These are phyloP conservation scores for Sarcophaga bullata DNA, from an alignment of 1,140 invertebrate genomes.

Conservation along the genomic window DNA sequence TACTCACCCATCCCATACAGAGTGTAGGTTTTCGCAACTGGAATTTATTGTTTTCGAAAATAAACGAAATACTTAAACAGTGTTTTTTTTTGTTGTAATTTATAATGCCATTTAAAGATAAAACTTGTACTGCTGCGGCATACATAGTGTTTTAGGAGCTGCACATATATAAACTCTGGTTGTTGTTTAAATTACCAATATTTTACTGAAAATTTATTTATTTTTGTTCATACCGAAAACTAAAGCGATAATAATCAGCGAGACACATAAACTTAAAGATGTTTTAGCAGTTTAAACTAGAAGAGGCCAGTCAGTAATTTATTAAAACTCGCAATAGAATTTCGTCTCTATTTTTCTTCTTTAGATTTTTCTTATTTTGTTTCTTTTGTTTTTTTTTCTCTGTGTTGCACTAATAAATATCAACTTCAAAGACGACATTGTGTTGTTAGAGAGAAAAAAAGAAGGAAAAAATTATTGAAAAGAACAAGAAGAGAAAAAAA, in stretches of 20 bases:
- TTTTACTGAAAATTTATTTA: conserved; percentile 23
- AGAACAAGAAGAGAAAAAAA: too few species aligned
- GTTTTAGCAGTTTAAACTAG: not conserved
- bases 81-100: not conserved
- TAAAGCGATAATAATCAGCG: conserved; percentile 4
- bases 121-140: not conserved
- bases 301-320: conserved; percentile 10
- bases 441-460: too few species aligned
- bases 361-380: not conserved
- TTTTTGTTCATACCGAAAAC: not conserved
- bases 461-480: too few species aligned
- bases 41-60: conserved; percentile 13
- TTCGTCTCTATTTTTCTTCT: not conserved
- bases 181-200: conserved; percentile 16
- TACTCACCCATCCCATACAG: too few species aligned
- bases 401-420: conserved; percentile 28
- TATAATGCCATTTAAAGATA: not conserved
- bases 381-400: not conserved
- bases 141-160: not conserved
- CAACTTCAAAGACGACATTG: conserved; percentile 26
- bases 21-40: not conserved
- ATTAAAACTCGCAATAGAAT: conserved; percentile 19
- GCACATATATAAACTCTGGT: not conserved
- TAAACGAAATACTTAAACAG: not conserved
- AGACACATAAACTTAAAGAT: conserved; percentile 36